Base-by-base conservation (phyloP, 64 coral and sea anemone species). In the Montipora efflorescens region DNA sequence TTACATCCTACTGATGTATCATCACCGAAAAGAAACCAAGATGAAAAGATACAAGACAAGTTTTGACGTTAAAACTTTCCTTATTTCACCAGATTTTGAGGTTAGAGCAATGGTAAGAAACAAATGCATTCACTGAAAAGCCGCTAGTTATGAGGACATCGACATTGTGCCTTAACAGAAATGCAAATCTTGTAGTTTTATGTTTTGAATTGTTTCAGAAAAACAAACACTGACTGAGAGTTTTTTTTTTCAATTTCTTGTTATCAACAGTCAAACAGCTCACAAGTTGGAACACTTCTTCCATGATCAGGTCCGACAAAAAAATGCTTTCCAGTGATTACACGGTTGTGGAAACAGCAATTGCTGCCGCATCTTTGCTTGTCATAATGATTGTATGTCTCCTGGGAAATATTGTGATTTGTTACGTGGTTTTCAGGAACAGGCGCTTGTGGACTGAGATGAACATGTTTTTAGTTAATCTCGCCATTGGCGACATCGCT, bases 371-470 rank as follows among this genome's bases (percentile, higher is more conserved):
- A 2, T 15, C 85, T 3, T 62, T 98, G 3, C 91, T 85, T 10
- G 15, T 98, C 5, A 95, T 98, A 45, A 95, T 98, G 84, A 19
- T 95, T 28, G 15, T 94, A 13, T 90, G 88, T 66, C 74, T 98
- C 6, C 18, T 67, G 43, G 96, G 96, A 55, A 98, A 98, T 19
- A 21, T 49, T 59, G 88, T 88, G 19, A 95, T 95, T 53, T 94
- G 89, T 21, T 59, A 67, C 48, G 90, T 98, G 10, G 89, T 98
- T 20, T 49, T 95, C 4, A 80, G 82, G 53, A 98, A 95, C 50
- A 97, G 91, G 69, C 68, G 95, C 43, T 88, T 97, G 84, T 97
- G 92, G 95, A 97, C 95, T 14, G 92, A 92, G 67, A 97, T 94
- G 18, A 97, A 97, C 81, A 88, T 94, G 92, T 97, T 97, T 59